A percentile compares a stretch with the other conserved stretches of the same genome.
These are phyloP conservation scores for Drosophila monieri DNA, from an alignment of 2,888 invertebrate genomes.

Conservation along the genomic window DNA sequence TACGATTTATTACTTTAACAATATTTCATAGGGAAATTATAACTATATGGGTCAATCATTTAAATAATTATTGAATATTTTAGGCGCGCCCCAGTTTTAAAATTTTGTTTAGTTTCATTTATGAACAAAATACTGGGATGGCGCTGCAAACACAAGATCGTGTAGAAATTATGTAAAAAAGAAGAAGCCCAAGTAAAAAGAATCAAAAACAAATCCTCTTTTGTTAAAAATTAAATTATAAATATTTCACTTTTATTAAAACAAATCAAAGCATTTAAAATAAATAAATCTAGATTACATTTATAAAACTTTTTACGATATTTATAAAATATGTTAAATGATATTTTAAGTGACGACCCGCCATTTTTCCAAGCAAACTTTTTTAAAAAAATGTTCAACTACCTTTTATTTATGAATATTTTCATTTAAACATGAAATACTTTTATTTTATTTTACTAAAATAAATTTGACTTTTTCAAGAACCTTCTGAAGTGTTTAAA, in stretches of 20 bases:
- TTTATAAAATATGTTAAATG: not conserved
- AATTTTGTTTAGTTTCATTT: not conserved
- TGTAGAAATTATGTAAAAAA: not conserved
- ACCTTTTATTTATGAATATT: not conserved
- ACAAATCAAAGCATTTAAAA: not conserved
- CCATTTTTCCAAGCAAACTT: too few relatives aligned
- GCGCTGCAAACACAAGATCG: not conserved
- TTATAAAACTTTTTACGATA: too few relatives aligned
- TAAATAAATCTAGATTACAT: not conserved
- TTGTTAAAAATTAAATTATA: too few relatives aligned
- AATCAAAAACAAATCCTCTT: not conserved
- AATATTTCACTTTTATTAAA: not conserved
- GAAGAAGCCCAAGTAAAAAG: not conserved
- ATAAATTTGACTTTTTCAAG: not conserved
- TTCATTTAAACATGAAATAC: too few relatives aligned
- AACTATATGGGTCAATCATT: not conserved
- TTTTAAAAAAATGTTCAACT: not conserved
- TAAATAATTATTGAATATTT: not conserved
- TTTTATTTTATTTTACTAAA: too few relatives aligned
- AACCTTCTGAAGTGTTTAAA: not conserved
- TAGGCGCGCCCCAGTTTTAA: not conserved
- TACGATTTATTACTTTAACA: not conserved
- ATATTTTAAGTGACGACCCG: not conserved
- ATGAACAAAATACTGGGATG: not conserved
- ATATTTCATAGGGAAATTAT: not conserved